Conservation (phyloP, 2,797 vertebrate genomes). For the Tragopan temminckii region DNA sequence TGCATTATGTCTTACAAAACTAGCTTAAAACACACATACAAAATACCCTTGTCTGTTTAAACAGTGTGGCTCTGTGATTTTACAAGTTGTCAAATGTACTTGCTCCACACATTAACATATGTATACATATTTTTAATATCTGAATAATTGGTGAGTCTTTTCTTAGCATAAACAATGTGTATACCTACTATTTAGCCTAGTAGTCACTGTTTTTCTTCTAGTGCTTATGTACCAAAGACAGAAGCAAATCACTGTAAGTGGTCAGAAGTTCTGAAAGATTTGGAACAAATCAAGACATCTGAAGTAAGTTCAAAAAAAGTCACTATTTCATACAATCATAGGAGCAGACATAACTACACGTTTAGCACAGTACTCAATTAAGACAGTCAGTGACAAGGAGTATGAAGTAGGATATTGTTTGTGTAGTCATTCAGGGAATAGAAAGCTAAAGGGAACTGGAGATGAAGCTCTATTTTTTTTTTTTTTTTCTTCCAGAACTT, state of each 20-base stretch:
- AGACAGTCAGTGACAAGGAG: not conserved
- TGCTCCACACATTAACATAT: not conserved
- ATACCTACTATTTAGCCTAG: not conserved
- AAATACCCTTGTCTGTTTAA: not conserved
- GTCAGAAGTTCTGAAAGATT: conserved; percentile 65
- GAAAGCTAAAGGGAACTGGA: not conserved
- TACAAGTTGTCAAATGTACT: not conserved
- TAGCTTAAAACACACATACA: not conserved
- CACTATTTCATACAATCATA: not conserved
- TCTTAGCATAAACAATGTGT: not conserved
- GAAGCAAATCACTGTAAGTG: conserved; percentile 64
- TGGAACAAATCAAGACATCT: conserved; percentile 64
- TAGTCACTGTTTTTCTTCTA: conserved; percentile 47
- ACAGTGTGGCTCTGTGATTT: not conserved
- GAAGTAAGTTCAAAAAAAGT: conserved; percentile 66
- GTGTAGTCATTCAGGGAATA: not conserved
- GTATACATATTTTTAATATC: not conserved
- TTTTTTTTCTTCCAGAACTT: not conserved
- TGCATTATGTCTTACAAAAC: not conserved
- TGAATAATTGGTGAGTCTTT: not conserved
- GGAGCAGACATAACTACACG: not conserved
- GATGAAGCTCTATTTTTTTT: not conserved
- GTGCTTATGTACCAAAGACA: conserved; percentile 72
- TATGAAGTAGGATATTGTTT: not conserved
- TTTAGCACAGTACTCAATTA: not conserved